A percentile compares a stretch with the other conserved stretches of the same genome.
Conservation (phyloP, 2,797 vertebrate genomes). For the Hoplostethus mediterraneus region DNA sequence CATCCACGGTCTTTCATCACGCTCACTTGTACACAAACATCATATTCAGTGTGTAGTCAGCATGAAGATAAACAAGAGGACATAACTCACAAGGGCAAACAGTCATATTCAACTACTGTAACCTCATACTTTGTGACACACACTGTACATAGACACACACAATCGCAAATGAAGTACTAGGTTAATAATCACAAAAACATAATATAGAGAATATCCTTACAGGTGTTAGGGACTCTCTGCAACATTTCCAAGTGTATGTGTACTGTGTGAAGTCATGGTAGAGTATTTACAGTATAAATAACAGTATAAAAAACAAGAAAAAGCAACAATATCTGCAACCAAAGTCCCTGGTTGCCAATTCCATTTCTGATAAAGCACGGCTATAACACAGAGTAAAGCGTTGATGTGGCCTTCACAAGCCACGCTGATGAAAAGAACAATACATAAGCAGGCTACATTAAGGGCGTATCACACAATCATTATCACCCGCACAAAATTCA, state of each 20-base stretch:
- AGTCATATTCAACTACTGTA: slow-evolving; percentile 17
- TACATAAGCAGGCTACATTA: slow-evolving; percentile 42
- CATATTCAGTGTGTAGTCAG: slow-evolving; percentile 68
- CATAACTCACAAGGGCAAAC: slow-evolving; percentile 46
- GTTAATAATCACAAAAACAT: slow-evolving; percentile 23
- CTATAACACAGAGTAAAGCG: slow-evolving; percentile 38
- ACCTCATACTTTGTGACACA: slow-evolving; percentile 32
- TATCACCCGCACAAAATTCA: slow-evolving; percentile 58
- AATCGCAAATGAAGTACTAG: too few species aligned
- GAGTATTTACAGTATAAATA: not conserved
- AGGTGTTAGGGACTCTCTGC: not conserved
- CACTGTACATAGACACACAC: not conserved
- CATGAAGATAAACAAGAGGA: slow-evolving; percentile 66
- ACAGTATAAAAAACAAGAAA: not conserved
- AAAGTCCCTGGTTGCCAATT: not conserved
- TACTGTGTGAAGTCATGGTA: not conserved
- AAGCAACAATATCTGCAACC: slow-evolving; percentile 11
- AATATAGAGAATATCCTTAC: not conserved
- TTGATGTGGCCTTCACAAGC: slow-evolving; percentile 13
- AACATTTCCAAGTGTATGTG: not conserved
- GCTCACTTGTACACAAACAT: slow-evolving; percentile 34
- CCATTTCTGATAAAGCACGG: not conserved
- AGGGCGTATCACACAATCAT: slow-evolving; percentile 62
- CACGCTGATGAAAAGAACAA: slow-evolving; percentile 31
- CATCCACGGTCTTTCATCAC: slow-evolving; percentile 77